Evolutionary conservation across 2,797 vertebrate species (phyloP), one percentile per base, ranked within the genome.

Genomic region (Nothura maculosa): DNA sequence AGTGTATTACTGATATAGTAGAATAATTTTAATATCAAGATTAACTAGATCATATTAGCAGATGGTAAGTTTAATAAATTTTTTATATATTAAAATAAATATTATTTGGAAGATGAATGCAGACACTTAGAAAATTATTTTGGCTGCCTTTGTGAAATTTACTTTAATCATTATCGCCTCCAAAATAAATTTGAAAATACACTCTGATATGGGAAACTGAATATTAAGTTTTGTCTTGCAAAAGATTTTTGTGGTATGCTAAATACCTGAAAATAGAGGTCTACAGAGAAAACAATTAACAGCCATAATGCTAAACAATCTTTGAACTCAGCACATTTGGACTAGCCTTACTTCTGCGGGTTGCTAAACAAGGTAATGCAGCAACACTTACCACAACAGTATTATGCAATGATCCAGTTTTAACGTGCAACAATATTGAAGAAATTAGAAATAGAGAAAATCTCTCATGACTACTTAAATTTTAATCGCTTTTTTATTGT

Each of bases 401-500:
- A 94, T 96, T 96, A 96, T 82, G 90, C 92, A 96, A 96, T 80
- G 87, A 96, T 95, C 76, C 83, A 93, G 78, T 94, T 96, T 94
- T 95, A 96, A 96, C 85, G 92, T 83, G 86, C 76, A 76, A 40
- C 76, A 91, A 93, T 73, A 86, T 89, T 87, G 82, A 93, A 96
- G 96, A 97, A 96, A 97, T 96, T 94, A 96, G 92, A 96, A 92
- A 95, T 92, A 95, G 63, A 18, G 1, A 96, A 96, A 95, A 94
- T 81, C 95, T 96, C 96, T 94, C 90, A 91, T 95, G 96, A 90
- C 93, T 96, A 96, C 92, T 97, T 97, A 96, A 97, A 96, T 93
- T 96, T 97, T 97, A 97, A 97, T 97, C 94, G 94, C 92, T 95
- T 95, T 95, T 97, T 96, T 96, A 97, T 90, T 96, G 95, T 96